Percentiles rank a stretch among this genome's conserved stretches.
These are phyloP conservation scores for Pseudachorutes palmiensis DNA, from an alignment of 1,140 invertebrate genomes.

Conservation along the genomic window DNA sequence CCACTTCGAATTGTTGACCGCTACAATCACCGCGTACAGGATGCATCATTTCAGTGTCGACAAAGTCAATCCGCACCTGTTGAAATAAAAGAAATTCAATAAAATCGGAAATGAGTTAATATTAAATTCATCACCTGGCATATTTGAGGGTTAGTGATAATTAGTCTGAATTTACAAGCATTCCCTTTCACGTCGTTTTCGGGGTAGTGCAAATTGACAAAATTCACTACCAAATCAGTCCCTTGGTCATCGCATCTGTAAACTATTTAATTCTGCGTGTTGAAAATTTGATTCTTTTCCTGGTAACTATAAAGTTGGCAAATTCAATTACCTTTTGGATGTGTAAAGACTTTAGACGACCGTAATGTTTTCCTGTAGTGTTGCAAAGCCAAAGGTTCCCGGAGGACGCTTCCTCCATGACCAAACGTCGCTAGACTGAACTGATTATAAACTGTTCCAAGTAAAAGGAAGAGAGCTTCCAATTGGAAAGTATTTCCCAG, in stretches of 20 bases:
- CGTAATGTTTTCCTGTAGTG: background rate
- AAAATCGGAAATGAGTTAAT: too few species aligned
- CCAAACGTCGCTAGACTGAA: too few species aligned
- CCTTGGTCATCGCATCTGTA: constrained; percentile 36
- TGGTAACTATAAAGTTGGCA: too few species aligned
- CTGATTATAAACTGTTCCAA: too few species aligned
- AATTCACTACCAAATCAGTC: constrained; percentile 33
- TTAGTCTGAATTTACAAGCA: constrained; percentile 30
- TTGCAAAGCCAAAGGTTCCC: background rate
- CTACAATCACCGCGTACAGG: constrained; percentile 36
- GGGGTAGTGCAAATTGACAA: constrained; percentile 37
- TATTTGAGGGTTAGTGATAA: constrained; percentile 31
- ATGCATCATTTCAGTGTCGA: constrained; percentile 33
- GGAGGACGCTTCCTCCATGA: background rate
- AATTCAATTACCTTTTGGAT: constrained; percentile 22
- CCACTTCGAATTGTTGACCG: constrained; percentile 31
- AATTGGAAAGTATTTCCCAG: too few species aligned
- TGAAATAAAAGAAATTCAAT: too few species aligned
- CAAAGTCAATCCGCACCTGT: constrained; percentile 38
- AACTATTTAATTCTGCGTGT: constrained; percentile 15
- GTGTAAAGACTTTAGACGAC: constrained; percentile 8
- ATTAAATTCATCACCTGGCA: constrained; percentile 31
- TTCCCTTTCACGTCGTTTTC: constrained; percentile 23
- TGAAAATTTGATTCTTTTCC: too few species aligned
- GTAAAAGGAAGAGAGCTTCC: too few species aligned